Conservation (phyloP, 2,888 invertebrate species). For the Drosophila anomelani region DNA sequence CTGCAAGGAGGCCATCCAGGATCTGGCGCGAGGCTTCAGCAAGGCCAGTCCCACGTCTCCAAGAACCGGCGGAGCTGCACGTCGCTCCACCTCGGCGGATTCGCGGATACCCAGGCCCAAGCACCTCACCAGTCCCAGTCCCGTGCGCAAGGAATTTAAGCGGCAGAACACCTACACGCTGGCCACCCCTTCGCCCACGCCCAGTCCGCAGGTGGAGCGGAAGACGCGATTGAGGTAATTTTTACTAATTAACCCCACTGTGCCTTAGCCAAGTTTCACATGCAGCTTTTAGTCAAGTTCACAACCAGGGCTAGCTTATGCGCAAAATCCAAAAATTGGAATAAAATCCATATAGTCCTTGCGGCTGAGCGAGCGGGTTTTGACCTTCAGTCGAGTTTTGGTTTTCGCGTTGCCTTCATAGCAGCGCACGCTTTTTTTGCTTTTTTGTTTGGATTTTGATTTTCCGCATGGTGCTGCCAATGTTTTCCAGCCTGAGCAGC, state of each 20-base stretch:
- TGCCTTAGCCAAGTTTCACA: neutral
- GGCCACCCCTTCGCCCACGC: constrained; percentile 65
- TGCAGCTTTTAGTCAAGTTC: constrained; percentile 34
- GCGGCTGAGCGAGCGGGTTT: constrained; percentile 5
- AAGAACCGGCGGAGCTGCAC: constrained; percentile 21
- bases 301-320: constrained; percentile 43
- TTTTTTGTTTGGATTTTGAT: constrained; percentile 57
- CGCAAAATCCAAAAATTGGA: constrained; percentile 34
- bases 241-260: constrained; percentile 36
- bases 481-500: constrained; percentile 81
- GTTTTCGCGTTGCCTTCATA: constrained; percentile 64
- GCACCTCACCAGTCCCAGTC: constrained; percentile 83
- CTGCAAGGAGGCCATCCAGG: constrained; percentile 86
- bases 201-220: constrained; percentile 75
- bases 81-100: constrained; percentile 67
- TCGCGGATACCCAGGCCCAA: constrained; percentile 84
- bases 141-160: constrained; percentile 80
- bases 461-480: constrained; percentile 67
- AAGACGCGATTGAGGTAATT: constrained; percentile 74
- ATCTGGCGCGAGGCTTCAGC: constrained; percentile 85
- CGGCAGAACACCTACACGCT: constrained; percentile 84
- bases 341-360: constrained; percentile 11
- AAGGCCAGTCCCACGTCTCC: constrained; percentile 58
- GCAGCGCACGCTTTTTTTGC: constrained; percentile 52
- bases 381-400: constrained; percentile 76